Base-by-base conservation (phyloP, 1,140 invertebrate species). In the Plodia interpunctella region DNA sequence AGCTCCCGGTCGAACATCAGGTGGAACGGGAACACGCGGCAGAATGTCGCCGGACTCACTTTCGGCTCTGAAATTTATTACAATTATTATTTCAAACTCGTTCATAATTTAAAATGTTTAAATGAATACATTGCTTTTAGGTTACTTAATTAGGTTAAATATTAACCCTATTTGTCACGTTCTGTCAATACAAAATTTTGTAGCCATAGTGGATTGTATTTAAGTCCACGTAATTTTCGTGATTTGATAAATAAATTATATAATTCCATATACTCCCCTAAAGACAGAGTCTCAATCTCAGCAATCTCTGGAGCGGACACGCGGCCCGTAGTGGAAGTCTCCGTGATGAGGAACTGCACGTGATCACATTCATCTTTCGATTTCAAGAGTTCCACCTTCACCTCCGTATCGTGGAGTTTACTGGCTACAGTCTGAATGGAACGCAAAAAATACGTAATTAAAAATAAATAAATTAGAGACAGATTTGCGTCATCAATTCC, bases 1-100 rank as follows among this genome's bases (percentile, higher is more conserved):
- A 98, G 91, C 60, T 96, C 92, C 13, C 95, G 92, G 78, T 98
- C 94, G 80, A 98, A 99, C 93, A 98, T 94, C 63, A 99, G 88
- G 83, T 99, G 97, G 83, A 99, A 99, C 11, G 98, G 98, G 87
- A 98, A 98, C 2, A 98, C 94, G 55, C 95, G 93, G 83, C 97
- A 98, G 90, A 99, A 99, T 11, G 97, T 98, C 9, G 94, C 92
- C 13, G 97, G 96, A 78, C 95, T 97, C 52, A 98, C 95, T 95
- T 97, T 72, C 90, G 95, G 91, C 68, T 96, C 96, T 96, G 86
- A 28, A 91, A 76, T 28, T 44, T 10, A 44, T 10, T 35, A 10
- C 5, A 3, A 10, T 44, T 1, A 44, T n/a, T n/a, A n/a, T n/a
- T n/a, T n/a, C n/a, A n/a, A n/a, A n/a, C n/a, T n/a, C n/a, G n/a